phyloP scores from a whole-genome alignment of 2,113 vertebrate species.

The Gallinago paraguaiae region DNA sequence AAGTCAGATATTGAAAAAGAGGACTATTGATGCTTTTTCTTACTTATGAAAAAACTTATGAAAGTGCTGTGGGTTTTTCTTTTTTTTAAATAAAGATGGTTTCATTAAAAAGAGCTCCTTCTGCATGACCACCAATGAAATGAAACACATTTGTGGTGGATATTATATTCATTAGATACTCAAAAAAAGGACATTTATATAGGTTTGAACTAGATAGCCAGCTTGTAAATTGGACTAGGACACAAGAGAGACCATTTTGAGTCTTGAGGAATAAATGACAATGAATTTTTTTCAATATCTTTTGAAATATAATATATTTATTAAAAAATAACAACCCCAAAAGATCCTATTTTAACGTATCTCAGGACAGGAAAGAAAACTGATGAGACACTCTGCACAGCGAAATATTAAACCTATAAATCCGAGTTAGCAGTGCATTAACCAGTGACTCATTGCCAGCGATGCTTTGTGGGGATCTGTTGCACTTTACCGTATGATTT shows the following conservation, averaged over 20 bases:
- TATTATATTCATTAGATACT: neutral
- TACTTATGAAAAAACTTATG: neutral
- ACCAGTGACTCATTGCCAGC: neutral
- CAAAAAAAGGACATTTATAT: neutral
- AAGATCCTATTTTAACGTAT: neutral
- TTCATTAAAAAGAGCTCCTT: neutral
- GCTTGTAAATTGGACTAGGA: neutral
- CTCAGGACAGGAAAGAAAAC: neutral
- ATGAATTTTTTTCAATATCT: neutral
- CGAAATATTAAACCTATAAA: slow-evolving; percentile 57
- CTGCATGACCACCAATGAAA: neutral
- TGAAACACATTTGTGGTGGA: neutral
- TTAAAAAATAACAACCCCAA: neutral
- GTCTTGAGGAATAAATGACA: neutral
- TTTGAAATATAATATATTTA: neutral
- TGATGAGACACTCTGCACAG: neutral
- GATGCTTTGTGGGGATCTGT: neutral
- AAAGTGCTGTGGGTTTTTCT: neutral
- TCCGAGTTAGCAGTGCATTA: slow-evolving; percentile 18
- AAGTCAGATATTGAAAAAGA: neutral
- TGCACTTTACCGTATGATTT: neutral
- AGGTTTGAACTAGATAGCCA: neutral
- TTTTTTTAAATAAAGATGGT: neutral
- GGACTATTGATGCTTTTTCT: neutral
- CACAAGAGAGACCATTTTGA: neutral